Evolutionary conservation across 2,113 vertebrate species (phyloP).

Genomic region (Oryzias javanicus): DNA sequence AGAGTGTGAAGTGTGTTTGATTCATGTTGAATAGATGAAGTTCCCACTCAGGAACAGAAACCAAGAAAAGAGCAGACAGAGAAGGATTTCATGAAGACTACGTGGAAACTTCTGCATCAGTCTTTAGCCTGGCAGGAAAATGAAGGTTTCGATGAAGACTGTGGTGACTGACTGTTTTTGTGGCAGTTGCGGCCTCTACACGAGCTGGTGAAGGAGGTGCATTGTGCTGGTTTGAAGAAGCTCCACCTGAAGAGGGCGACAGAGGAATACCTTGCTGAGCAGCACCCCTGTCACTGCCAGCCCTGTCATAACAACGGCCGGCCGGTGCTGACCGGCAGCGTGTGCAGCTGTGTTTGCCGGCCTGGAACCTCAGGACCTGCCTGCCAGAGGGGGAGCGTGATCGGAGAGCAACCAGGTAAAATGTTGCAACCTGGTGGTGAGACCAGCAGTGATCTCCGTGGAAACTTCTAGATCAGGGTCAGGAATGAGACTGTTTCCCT

Average conservation of each 20-base stretch:
- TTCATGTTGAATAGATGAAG: too few relatives aligned
- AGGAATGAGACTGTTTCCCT: not conserved
- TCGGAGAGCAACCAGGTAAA: constrained; percentile 83
- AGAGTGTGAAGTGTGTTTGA: too few relatives aligned
- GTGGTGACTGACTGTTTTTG: not conserved
- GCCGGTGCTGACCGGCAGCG: constrained; percentile 69
- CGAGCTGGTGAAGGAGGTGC: constrained; percentile 91
- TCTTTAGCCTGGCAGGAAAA: too few relatives aligned
- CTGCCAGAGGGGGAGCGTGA: constrained; percentile 80
- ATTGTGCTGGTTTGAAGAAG: constrained; percentile 86
- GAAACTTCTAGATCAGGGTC: constrained; percentile 11
- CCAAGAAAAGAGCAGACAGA: too few relatives aligned
- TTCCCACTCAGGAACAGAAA: too few relatives aligned
- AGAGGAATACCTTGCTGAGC: constrained; percentile 84
- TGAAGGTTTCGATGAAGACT: too few relatives aligned
- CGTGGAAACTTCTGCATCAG: too few relatives aligned
- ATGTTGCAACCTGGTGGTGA: constrained; percentile 79
- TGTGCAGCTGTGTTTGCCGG: constrained; percentile 84
- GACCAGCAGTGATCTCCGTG: not conserved
- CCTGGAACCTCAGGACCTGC: constrained; percentile 82
- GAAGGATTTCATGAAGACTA: too few relatives aligned
- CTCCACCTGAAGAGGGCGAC: constrained; percentile 81
- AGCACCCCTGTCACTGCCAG: constrained; percentile 84
- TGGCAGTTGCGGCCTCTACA: constrained; percentile 84
- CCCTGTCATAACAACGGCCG: constrained; percentile 87